These are phyloP conservation scores for Agonopterix arenella DNA, from an alignment of 2,888 invertebrate genomes.

Conservation along the genomic window DNA sequence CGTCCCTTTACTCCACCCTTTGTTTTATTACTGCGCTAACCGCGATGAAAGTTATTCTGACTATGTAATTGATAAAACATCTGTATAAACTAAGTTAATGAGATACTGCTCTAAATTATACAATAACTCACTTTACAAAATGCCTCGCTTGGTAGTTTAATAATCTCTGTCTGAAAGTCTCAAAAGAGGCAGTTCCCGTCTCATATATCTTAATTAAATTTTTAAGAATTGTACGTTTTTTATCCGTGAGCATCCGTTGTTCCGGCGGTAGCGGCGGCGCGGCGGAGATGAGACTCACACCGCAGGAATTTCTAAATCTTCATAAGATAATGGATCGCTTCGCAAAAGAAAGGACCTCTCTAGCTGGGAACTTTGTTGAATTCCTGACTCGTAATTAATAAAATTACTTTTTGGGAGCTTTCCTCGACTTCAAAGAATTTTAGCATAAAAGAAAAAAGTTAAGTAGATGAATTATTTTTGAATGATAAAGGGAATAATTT, in stretches of 20 bases:
- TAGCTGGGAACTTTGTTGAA: slow-evolving; percentile 72
- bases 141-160: too few species aligned
- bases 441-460: slow-evolving; percentile 72
- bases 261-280: slow-evolving; percentile 7
- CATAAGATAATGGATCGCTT: slow-evolving; percentile 75
- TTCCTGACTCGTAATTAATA: slow-evolving; percentile 77
- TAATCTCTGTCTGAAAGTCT: too few species aligned
- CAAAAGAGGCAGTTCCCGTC: background rate
- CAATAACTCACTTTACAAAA: too few species aligned
- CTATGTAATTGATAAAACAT: slow-evolving; percentile 29
- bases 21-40: slow-evolving; percentile 52
- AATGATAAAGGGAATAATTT: slow-evolving; percentile 72
- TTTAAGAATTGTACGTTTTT: slow-evolving; percentile 20
- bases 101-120: too few species aligned
- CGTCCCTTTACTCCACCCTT: slow-evolving; percentile 49
- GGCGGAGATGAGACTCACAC: slow-evolving; percentile 43
- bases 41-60: slow-evolving; percentile 30
- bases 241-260: slow-evolving; percentile 12
- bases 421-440: slow-evolving; percentile 75
- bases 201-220: slow-evolving; percentile 23
- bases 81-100: slow-evolving; percentile 15
- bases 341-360: slow-evolving; percentile 68
- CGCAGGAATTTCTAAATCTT: slow-evolving; percentile 74
- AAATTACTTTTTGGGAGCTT: slow-evolving; percentile 77
- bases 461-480: slow-evolving; percentile 75